phyloP scores from a whole-genome alignment of 2,888 invertebrate genomes.

The Agrotis clavis region DNA sequence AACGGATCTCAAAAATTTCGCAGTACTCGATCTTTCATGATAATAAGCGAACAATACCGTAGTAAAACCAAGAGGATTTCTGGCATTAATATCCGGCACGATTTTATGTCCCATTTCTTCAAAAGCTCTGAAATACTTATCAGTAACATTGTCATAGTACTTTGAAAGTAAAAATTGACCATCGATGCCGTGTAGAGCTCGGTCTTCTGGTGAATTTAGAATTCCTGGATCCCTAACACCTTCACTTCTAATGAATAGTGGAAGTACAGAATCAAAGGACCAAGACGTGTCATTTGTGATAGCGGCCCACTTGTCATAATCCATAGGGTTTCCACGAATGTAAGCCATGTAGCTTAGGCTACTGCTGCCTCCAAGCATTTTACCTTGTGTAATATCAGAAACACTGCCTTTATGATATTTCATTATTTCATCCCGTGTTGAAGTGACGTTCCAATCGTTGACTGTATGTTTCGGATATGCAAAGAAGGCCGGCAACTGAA shows the following conservation, averaged over 20 bases:
- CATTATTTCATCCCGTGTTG: conserved; percentile 54
- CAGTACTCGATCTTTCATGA: conserved; percentile 81
- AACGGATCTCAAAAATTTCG: conserved; percentile 81
- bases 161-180: conserved; percentile 81
- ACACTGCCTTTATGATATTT: conserved; percentile 31
- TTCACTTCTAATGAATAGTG: conserved; percentile 70
- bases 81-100: conserved; percentile 46
- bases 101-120: conserved; percentile 80
- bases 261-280: conserved; percentile 64
- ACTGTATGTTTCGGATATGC: conserved; percentile 49
- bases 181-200: conserved; percentile 73
- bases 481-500: conserved; percentile 57
- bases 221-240: conserved; percentile 55
- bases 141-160: conserved; percentile 47
- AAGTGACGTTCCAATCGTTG: conserved; percentile 69
- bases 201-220: conserved; percentile 31
- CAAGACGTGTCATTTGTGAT: conserved; percentile 62
- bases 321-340: conserved; percentile 65
- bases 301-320: conserved; percentile 68
- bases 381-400: conserved; percentile 63
- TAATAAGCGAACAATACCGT: conserved; percentile 84
- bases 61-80: conserved; percentile 78
- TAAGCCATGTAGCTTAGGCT: conserved; percentile 68
- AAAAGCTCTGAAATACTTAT: conserved; percentile 75
- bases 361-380: conserved; percentile 72